Evolutionary conservation across 2,888 invertebrate genomes (phyloP), one percentile per base, ranked within the genome.

Genomic region (Homarus gammarus): DNA sequence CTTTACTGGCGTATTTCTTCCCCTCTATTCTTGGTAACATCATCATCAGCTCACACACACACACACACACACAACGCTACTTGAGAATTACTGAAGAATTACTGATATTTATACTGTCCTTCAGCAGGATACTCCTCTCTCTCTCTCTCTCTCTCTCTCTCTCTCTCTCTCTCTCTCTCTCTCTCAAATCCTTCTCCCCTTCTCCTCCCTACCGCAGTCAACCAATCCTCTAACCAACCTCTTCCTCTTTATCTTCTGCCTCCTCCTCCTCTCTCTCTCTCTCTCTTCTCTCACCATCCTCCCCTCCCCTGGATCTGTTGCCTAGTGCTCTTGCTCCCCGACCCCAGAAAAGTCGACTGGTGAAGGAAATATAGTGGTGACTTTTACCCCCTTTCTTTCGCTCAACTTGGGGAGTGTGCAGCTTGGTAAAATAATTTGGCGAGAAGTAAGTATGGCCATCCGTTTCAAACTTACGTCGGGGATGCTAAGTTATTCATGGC

Each of bases 321-420:
- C 36, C n/a, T 18, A 38, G 40, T 22, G 73, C 22, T 36, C 38
- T 18, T 6, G 0, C 56, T 61, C 79, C 56, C 12, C 61, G 18
- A 33, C 38, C 61, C 38, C 18, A n/a, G 27, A 81, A 81, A 61
- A 40, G 22, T 15, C 27, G 6, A 33, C 33, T 3, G 64, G 40
- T 31, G 68, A 81, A 81, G 64, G 61, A 81, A 81, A 81, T 81
- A 81, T 81, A 61, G 64, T 40, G 6, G 8, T 38, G 36, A n/a
- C 18, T 64, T 68, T 81, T 81, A 10, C n/a, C 6, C 27, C 33
- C 40, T 64, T 78, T 40, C 81, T 81, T 81, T 27, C 81, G 40
- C 40, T 49, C 77, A 49, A 77, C 3, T 77, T 77, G 44, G 49
- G 56, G 61, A 64, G 64, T 8, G 81, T 1, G 61, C 22, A 36